These are phyloP conservation scores for Monochamus saltuarius DNA, from an alignment of 1,140 invertebrate genomes.

Conservation along the genomic window DNA sequence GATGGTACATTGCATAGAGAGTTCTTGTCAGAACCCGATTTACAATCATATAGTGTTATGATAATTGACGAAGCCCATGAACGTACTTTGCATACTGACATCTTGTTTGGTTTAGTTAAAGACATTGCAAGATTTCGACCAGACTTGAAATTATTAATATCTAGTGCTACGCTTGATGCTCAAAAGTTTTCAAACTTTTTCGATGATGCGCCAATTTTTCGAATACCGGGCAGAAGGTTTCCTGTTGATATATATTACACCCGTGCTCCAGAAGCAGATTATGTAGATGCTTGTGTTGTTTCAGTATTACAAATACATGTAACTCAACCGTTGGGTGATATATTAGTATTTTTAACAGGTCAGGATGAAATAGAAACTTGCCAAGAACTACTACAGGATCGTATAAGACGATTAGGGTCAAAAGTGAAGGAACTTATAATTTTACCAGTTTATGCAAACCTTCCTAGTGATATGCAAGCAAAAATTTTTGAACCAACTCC, in stretches of 20 bases:
- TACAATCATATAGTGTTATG: slow-evolving; percentile 94
- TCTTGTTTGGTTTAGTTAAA: slow-evolving; percentile 97
- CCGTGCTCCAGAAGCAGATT: slow-evolving; percentile 98
- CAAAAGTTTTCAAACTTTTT: slow-evolving; percentile 99
- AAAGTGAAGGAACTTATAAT: slow-evolving; percentile 93
- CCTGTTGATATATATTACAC: slow-evolving; percentile 99
- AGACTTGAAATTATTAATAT: slow-evolving; percentile 95
- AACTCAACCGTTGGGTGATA: slow-evolving; percentile 92
- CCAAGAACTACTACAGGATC: slow-evolving; percentile 89
- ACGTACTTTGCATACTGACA: slow-evolving; percentile 93
- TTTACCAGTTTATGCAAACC: slow-evolving; percentile 96
- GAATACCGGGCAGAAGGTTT: slow-evolving; percentile 87
- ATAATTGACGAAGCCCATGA: slow-evolving; percentile 99
- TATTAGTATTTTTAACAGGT: slow-evolving; percentile 96
- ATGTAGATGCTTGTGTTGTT: slow-evolving; percentile 95
- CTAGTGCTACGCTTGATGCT: slow-evolving; percentile 96
- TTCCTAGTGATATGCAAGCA: slow-evolving; percentile 98
- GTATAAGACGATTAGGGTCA: slow-evolving; percentile 84
- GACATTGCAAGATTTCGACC: slow-evolving; percentile 94
- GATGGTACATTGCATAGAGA: slow-evolving; percentile 97
- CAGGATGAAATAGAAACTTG: slow-evolving; percentile 97
- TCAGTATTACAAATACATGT: slow-evolving; percentile 98
- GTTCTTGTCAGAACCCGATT: slow-evolving; percentile 95
- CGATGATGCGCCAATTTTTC: slow-evolving; percentile 96
- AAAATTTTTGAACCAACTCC: slow-evolving; percentile 98